A percentile compares a stretch with the other conserved stretches of the same genome.
phyloP scores from a whole-genome alignment of 2,888 invertebrate genomes.

The Tinea pellionella region DNA sequence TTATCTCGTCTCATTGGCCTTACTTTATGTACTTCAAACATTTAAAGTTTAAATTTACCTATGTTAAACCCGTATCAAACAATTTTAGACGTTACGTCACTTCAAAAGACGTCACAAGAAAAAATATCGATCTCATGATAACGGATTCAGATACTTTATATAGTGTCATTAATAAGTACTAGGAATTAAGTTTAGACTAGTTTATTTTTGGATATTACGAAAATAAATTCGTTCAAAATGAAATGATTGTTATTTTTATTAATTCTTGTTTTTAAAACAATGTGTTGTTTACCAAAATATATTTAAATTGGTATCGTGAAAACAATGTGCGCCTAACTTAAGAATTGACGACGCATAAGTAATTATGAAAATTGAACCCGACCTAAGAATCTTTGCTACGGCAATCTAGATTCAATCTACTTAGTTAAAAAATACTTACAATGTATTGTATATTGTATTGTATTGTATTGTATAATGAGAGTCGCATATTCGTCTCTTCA shows the following conservation, averaged over 20 bases:
- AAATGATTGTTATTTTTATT: neutral
- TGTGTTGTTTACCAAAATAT: no score
- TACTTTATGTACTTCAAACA: no score
- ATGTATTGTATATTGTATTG: no score
- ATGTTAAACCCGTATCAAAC: neutral
- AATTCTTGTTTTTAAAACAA: no score
- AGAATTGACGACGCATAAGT: neutral
- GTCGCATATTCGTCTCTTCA: no score
- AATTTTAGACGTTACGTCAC: neutral
- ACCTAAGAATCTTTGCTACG: neutral
- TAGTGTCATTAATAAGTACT: neutral
- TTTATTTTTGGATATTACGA: neutral
- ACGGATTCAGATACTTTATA: neutral
- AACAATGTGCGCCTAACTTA: no score
- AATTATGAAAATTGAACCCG: neutral
- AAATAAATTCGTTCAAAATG: neutral
- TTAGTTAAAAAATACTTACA: no score
- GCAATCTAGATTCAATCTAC: no score
- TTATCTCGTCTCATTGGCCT: no score
- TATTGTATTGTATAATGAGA: no score
- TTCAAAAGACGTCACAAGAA: slow-evolving; percentile 4
- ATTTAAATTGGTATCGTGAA: no score
- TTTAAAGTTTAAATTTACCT: no score
- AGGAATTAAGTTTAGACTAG: neutral
- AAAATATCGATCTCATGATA: slow-evolving; percentile 1